These are phyloP conservation scores for Troides aeacus DNA, from an alignment of 2,888 invertebrate species.

Conservation along the genomic window DNA sequence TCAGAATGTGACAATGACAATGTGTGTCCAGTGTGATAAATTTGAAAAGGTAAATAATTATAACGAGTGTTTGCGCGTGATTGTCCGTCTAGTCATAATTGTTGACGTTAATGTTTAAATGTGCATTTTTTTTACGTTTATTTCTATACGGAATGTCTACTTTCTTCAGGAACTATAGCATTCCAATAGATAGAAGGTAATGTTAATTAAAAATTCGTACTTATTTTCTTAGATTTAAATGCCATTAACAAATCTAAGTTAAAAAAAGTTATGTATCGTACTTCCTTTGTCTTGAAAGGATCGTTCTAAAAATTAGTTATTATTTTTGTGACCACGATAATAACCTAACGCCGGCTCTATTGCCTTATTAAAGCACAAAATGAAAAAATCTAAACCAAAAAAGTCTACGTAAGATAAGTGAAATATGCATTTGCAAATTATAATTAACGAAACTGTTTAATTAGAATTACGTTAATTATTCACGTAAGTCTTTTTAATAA, in stretches of 20 bases:
- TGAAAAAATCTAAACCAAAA: slow-evolving; percentile 26
- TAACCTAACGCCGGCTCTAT: slow-evolving; percentile 32
- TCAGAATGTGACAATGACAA: too few relatives aligned
- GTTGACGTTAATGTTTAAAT: slow-evolving; percentile 45
- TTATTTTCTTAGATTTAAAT: slow-evolving; percentile 22
- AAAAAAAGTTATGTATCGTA: slow-evolving; percentile 12
- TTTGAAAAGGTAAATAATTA: background rate
- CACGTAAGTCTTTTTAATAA: slow-evolving; percentile 37
- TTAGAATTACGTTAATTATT: slow-evolving; percentile 36
- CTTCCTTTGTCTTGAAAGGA: slow-evolving; percentile 73
- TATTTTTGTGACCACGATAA: slow-evolving; percentile 38
- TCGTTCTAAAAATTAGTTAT: slow-evolving; percentile 30
- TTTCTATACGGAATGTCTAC: slow-evolving; percentile 11
- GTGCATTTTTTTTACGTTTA: slow-evolving; percentile 52
- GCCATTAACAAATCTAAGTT: slow-evolving; percentile 19
- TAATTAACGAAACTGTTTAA: slow-evolving; percentile 20
- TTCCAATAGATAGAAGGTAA: slow-evolving; percentile 28
- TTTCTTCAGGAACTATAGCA: slow-evolving; percentile 18
- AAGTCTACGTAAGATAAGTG: slow-evolving; percentile 20
- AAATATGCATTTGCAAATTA: slow-evolving; percentile 46
- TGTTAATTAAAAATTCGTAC: slow-evolving; percentile 19
- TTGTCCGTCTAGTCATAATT: slow-evolving; percentile 69
- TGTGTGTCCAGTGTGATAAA: slow-evolving; percentile 11
- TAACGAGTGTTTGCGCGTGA: slow-evolving; percentile 49
- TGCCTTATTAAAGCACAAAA: slow-evolving; percentile 31